These are phyloP conservation scores for Actinemys pallida DNA, from an alignment of 2,113 vertebrate genomes.

Conservation along the genomic window DNA sequence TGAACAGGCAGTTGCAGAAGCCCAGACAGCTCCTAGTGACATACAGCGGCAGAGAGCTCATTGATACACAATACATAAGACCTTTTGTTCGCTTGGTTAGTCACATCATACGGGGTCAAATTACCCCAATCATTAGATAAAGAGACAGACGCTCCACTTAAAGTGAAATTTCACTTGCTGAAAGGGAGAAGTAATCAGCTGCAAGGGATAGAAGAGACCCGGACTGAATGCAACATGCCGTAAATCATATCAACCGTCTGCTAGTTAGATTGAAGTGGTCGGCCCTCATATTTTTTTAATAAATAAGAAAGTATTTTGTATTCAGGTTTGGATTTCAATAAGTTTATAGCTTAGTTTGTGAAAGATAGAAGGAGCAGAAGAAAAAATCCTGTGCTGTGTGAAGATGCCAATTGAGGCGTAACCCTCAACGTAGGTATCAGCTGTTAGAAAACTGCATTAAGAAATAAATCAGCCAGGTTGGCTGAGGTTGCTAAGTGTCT, in stretches of 20 bases:
- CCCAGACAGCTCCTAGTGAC: neutral
- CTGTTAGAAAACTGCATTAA: slow-evolving; percentile 22
- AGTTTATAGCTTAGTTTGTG: slow-evolving; percentile 39
- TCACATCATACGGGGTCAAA: neutral
- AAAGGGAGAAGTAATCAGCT: neutral
- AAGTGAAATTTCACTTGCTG: slow-evolving; percentile 31
- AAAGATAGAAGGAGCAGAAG: neutral
- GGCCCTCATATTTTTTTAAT: slow-evolving; percentile 10
- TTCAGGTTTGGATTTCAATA: neutral
- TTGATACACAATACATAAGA: neutral
- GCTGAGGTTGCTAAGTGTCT: neutral
- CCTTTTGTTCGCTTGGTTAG: neutral
- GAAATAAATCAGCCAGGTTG: slow-evolving; percentile 17
- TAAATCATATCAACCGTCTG: neutral
- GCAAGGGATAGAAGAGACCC: neutral
- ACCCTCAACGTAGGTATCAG: neutral
- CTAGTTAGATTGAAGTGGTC: slow-evolving; percentile 17
- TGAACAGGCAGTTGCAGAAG: neutral
- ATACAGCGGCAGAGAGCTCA: neutral
- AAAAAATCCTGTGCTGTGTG: slow-evolving; percentile 21
- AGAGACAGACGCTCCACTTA: neutral
- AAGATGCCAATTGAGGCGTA: neutral
- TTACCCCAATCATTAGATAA: neutral
- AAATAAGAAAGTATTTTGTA: slow-evolving; percentile 38
- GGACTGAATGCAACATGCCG: neutral